These are phyloP conservation scores for Drosophila mulleri DNA, from an alignment of 2,888 invertebrate species.

Conservation along the genomic window DNA sequence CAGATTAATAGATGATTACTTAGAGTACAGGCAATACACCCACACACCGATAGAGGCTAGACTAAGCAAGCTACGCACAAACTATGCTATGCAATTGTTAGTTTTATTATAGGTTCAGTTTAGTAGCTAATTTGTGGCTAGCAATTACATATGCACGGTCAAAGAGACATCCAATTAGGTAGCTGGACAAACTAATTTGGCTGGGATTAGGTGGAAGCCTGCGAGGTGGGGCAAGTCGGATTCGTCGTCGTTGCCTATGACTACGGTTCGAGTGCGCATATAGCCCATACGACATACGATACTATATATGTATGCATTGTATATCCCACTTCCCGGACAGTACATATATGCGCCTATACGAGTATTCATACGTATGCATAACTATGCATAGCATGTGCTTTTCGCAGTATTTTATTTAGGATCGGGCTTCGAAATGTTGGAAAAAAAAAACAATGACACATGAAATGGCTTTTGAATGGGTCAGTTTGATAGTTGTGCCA, in stretches of 20 bases:
- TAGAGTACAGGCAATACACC: constrained; percentile 46
- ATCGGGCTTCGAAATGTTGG: constrained; percentile 82
- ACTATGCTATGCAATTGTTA: constrained; percentile 51
- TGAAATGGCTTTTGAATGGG: constrained; percentile 84
- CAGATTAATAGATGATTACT: constrained; percentile 59
- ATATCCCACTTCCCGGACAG: background rate
- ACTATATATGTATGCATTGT: too few relatives aligned
- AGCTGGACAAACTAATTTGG: constrained; percentile 49
- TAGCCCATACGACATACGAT: background rate
- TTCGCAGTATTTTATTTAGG: constrained; percentile 79
- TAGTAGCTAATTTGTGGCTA: constrained; percentile 55
- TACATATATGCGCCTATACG: constrained; percentile 42
- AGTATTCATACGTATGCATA: constrained; percentile 45
- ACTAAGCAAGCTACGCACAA: constrained; percentile 9
- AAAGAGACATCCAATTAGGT: constrained; percentile 40
- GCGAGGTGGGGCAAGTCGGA: constrained; percentile 5
- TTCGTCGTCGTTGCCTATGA: background rate
- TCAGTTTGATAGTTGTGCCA: constrained; percentile 70
- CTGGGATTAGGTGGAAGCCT: constrained; percentile 21
- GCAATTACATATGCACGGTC: constrained; percentile 56
- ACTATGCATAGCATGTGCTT: constrained; percentile 63
- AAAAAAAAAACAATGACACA: constrained; percentile 80
- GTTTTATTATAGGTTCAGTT: constrained; percentile 40
- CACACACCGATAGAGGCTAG: constrained; percentile 42
- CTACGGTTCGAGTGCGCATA: background rate